phyloP scores from a whole-genome alignment of 2,888 invertebrate genomes.

The Platynereis dumerilii region DNA sequence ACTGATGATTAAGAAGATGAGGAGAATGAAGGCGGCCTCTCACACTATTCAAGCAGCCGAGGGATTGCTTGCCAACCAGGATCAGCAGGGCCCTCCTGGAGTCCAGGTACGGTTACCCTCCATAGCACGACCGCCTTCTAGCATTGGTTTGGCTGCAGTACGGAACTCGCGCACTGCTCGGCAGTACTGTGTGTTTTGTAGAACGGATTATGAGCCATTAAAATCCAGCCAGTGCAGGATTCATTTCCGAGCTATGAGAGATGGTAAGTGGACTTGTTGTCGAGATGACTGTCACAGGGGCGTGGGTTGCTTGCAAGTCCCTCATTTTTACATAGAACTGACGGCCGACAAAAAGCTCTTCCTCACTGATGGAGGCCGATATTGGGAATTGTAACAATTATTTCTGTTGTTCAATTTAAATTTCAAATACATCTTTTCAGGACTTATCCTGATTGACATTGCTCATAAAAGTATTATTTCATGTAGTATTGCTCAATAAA shows the following conservation, averaged over 20 bases:
- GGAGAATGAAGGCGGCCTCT: slow-evolving; percentile 23
- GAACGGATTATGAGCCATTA: slow-evolving; percentile 30
- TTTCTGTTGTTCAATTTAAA: too few relatives aligned
- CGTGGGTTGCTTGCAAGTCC: slow-evolving; percentile 35
- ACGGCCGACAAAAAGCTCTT: slow-evolving; percentile 33
- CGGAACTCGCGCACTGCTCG: slow-evolving; percentile 1
- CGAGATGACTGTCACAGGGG: slow-evolving; percentile 34
- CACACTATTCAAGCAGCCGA: slow-evolving; percentile 21
- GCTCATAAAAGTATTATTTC: too few relatives aligned
- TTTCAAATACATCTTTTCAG: too few relatives aligned
- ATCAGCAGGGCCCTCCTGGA: neutral
- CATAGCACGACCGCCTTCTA: slow-evolving; percentile 25
- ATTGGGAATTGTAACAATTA: slow-evolving; percentile 28
- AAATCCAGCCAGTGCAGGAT: slow-evolving; percentile 30
- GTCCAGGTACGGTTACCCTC: slow-evolving; percentile 25
- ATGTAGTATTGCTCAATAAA: too few relatives aligned
- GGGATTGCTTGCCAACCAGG: slow-evolving; percentile 7
- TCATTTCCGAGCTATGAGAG: slow-evolving; percentile 32
- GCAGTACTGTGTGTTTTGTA: slow-evolving; percentile 37
- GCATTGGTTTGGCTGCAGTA: slow-evolving; percentile 14
- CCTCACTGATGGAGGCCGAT: slow-evolving; percentile 35
- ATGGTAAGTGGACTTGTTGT: slow-evolving; percentile 38
- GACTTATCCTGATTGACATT: too few relatives aligned
- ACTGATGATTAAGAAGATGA: slow-evolving; percentile 37
- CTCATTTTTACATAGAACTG: slow-evolving; percentile 38